Percentiles rank a stretch among this genome's conserved stretches.
phyloP scores from a whole-genome alignment of 2,113 vertebrate genomes.

The Notarius quadriscutis region DNA sequence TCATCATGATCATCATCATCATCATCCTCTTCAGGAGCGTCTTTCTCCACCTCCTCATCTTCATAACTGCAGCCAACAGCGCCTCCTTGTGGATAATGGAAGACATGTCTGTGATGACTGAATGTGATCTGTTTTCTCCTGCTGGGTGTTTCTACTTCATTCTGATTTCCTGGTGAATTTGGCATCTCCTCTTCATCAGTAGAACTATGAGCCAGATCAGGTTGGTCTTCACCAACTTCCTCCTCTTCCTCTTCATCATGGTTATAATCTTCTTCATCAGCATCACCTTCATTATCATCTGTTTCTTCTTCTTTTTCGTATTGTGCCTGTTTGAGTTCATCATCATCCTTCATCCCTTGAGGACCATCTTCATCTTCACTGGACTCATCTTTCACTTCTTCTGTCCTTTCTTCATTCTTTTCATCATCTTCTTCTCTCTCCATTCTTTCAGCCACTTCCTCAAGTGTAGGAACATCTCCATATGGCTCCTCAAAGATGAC shows the following conservation, averaged over 20 bases:
- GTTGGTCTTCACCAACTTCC: constrained; percentile 60
- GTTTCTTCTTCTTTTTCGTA: constrained; percentile 42
- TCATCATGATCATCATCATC: constrained; percentile 33
- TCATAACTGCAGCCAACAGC: constrained; percentile 44
- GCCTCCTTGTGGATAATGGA: constrained; percentile 67
- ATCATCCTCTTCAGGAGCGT: constrained; percentile 56
- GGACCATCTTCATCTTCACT: constrained; percentile 7
- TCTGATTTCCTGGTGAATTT: constrained; percentile 48
- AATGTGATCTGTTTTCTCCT: constrained; percentile 60
- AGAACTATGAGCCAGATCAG: constrained; percentile 46
- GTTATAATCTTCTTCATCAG: constrained; percentile 31
- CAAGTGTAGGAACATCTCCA: constrained; percentile 77
- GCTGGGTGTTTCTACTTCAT: constrained; percentile 21
- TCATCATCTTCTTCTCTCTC: constrained; percentile 72
- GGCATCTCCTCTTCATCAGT: constrained; percentile 57
- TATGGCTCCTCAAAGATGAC: constrained; percentile 73
- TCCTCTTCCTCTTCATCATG: constrained; percentile 43
- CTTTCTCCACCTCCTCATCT: constrained; percentile 53
- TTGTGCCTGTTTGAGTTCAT: neutral
- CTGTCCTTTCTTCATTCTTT: constrained; percentile 72
- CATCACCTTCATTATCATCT: constrained; percentile 35
- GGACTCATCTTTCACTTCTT: constrained; percentile 54
- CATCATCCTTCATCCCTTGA: constrained; percentile 37
- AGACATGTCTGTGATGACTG: constrained; percentile 63
- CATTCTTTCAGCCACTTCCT: constrained; percentile 89